Evolutionary conservation across 2,797 vertebrate genomes (phyloP), one percentile per base, ranked within the genome.

Genomic region (Cyprinella venusta): DNA sequence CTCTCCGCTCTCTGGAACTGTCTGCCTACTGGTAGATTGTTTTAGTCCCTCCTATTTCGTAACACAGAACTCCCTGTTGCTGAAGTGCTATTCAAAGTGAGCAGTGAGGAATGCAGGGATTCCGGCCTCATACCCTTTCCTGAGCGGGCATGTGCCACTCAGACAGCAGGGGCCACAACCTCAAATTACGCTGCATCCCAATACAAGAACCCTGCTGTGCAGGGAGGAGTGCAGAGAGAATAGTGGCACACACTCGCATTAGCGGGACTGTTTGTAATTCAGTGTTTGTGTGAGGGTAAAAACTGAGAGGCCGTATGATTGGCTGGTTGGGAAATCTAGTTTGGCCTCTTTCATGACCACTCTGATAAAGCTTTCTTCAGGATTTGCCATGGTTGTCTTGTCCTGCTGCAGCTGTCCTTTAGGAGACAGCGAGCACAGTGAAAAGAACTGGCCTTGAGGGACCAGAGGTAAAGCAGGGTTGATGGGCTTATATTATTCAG

Each of bases 361-460:
- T 78, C 86, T 87, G 90, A 89, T 91, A 91, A 87, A 91, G 88
- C 87, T 87, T 87, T 88, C 88, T 85, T 89, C 89, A 87, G 83
- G 82, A 91, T 92, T 92, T 87, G 85, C 86, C 88, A 90, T 88
- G 89, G 88, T 89, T 89, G 88, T 89, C 87, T 89, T 89, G 84
- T 89, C 88, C 76, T 85, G 81, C 87, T 85, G 90, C 91, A 92
- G 91, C 90, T 91, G 90, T 87, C 80, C 89, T 88, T 86, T 86
- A 87, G 76, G 83, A 85, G 70, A 87, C 52, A 76, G 88, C 71
- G 45, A 80, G 75, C 40, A 15, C 45, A 64, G 67, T 86, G 83
- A 87, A 89, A 88, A 86, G 87, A 81, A 76, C 83, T 86, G 86
- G 86, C 87, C 87, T 83, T 76, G 82, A 88, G 87, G 88, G 88